phyloP scores from a whole-genome alignment of 1,140 invertebrate genomes.

The Branchinecta lynchi region DNA sequence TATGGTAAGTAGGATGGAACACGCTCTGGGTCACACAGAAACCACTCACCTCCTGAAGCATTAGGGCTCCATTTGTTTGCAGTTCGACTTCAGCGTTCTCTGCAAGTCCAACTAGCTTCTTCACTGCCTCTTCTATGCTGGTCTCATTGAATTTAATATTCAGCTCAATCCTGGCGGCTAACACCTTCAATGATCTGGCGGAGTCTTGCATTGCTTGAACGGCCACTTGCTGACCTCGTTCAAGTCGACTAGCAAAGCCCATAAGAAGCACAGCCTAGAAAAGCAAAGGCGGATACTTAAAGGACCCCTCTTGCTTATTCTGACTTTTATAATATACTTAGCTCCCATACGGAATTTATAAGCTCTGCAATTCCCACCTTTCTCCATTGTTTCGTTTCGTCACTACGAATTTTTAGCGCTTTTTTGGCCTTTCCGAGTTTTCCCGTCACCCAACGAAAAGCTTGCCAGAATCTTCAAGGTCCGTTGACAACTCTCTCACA shows the following conservation, averaged over 20 bases:
- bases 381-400: too few relatives aligned
- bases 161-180: neutral
- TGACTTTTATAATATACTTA: too few relatives aligned
- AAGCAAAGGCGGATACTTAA: too few relatives aligned
- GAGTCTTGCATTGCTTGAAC: neutral
- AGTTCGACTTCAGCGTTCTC: neutral
- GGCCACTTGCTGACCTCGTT: neutral
- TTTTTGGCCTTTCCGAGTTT: too few relatives aligned
- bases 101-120: neutral
- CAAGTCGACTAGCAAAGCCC: neutral
- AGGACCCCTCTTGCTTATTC: too few relatives aligned
- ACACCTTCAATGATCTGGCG: neutral
- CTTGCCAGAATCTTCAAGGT: too few relatives aligned
- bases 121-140: neutral
- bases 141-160: slow-evolving; percentile 10
- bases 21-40: neutral
- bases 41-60: neutral
- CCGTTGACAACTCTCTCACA: too few relatives aligned
- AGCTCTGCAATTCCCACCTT: too few relatives aligned
- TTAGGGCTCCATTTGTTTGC: neutral
- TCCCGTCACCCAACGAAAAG: too few relatives aligned
- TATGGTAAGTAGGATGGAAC: too few relatives aligned
- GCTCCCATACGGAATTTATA: too few relatives aligned
- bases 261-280: neutral
- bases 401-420: too few relatives aligned